Percentiles rank a stretch among this genome's conserved stretches.
Conservation (phyloP, 37 sponge, comb jelly and placozoan genomes). For the Haliclona indistincta region DNA sequence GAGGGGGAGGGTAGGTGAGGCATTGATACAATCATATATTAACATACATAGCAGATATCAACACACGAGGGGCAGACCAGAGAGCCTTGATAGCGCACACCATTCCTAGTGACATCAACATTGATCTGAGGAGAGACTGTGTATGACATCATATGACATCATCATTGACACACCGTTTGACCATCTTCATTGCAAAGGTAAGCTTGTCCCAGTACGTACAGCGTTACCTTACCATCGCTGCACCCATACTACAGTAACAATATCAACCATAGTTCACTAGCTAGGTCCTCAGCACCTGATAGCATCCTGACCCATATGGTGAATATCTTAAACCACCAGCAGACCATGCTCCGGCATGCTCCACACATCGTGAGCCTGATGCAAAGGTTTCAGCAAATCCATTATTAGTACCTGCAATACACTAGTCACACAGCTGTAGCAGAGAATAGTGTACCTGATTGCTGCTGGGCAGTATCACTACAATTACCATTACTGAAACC, state of each 20-base stretch:
- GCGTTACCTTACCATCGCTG: neutral
- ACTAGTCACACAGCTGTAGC: neutral
- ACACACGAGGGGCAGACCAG: slow-evolving; percentile 3
- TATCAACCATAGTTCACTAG: neutral
- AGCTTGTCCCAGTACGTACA: neutral
- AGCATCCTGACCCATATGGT: neutral
- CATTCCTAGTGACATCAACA: neutral
- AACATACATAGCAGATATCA: slow-evolving; percentile 10
- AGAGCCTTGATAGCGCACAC: slow-evolving; percentile 1
- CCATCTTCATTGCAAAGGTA: neutral
- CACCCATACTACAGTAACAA: neutral
- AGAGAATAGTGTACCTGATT: neutral
- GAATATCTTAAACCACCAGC: neutral
- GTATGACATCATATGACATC: neutral
- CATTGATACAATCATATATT: neutral
- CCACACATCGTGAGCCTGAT: slow-evolving; percentile 1
- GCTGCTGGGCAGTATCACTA: neutral
- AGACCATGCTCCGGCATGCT: slow-evolving; percentile 2
- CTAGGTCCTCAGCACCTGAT: neutral
- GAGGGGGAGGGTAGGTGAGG: neutral
- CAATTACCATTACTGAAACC: neutral
- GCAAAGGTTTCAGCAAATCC: neutral
- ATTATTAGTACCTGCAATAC: neutral
- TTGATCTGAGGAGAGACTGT: neutral
- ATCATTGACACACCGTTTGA: neutral